Evolutionary conservation across 2,113 vertebrate species (phyloP), one percentile per base, ranked within the genome.

Genomic region (Centrocercus urophasianus): DNA sequence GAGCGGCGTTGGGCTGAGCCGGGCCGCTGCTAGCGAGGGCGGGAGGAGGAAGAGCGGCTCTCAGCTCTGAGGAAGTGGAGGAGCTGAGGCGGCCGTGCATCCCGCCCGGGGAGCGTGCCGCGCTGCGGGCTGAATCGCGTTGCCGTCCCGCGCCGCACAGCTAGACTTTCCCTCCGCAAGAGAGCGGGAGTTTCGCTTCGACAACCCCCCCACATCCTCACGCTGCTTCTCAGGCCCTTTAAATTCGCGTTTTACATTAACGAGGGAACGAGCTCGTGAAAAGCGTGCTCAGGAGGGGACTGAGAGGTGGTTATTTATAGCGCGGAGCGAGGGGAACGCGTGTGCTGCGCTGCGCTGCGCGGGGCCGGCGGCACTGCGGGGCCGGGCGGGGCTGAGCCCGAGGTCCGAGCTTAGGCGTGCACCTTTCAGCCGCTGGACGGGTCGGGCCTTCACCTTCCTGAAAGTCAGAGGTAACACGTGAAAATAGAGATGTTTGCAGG

Each of bases 231-330:
- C 2, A 4, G 72, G 47, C 61, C 80, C 79, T 88, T 93, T 75
- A 71, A 76, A 36, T 64, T 65, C 52, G 3, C 13, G 0, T 60
- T 1, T 66, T 52, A 20, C 79, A 16, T 54, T 72, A 73, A 24
- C 60, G 12, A 16, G 60, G 64, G 78, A 63, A 27, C 4, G 63
- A 76, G 32, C 61, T 66, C 65, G 54, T 84, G 59, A 81, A 72
- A 50, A 60, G 57, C 8, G 43, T 21, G 14, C 50, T 78, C 72
- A 11, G 13, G 74, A 69, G 72, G 61, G 85, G 83, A 83, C 84
- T 84, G 94, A 60, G 60, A 67, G 70, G 95, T 25, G 28, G 87
- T 69, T 95, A 91, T 95, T 96, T 95, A 89, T 95, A 96, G 93
- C 2, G 22, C 34, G 4, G 45, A 69, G 85, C 65, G 77, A 54